phyloP scores from a whole-genome alignment of 2,888 invertebrate species.

The Ormia ochracea region DNA sequence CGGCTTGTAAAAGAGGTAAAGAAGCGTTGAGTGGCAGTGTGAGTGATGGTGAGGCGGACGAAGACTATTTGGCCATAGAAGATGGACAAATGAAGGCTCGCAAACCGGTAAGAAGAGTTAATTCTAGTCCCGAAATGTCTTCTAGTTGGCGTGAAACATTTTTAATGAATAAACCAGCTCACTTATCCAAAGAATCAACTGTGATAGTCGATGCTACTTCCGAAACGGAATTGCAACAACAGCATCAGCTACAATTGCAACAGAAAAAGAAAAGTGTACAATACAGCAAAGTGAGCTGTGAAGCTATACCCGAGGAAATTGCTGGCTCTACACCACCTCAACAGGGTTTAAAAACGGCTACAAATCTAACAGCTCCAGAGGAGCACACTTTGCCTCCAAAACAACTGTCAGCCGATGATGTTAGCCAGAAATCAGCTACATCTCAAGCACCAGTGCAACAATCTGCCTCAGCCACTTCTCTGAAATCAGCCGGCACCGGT shows the following conservation, averaged over 20 bases:
- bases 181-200: slow-evolving; percentile 73
- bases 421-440: slow-evolving; percentile 63
- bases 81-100: slow-evolving; percentile 79
- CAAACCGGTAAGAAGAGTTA: slow-evolving; percentile 90
- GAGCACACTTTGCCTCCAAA: slow-evolving; percentile 71
- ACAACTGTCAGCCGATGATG: slow-evolving; percentile 76
- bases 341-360: slow-evolving; percentile 65
- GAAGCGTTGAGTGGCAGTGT: slow-evolving; percentile 74
- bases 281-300: slow-evolving; percentile 87
- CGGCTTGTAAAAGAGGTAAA: slow-evolving; percentile 69
- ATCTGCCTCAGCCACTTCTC: slow-evolving; percentile 70
- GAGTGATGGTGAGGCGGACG: slow-evolving; percentile 77
- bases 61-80: slow-evolving; percentile 76
- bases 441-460: slow-evolving; percentile 68
- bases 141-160: slow-evolving; percentile 89
- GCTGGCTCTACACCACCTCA: slow-evolving; percentile 85
- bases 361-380: slow-evolving; percentile 44
- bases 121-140: slow-evolving; percentile 95
- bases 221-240: slow-evolving; percentile 32
- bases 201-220: slow-evolving; percentile 1
- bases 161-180: slow-evolving; percentile 73
- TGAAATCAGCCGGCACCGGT: slow-evolving; percentile 65
- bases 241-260: slow-evolving; percentile 67
- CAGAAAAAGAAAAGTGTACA: slow-evolving; percentile 79
- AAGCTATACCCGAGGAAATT: slow-evolving; percentile 94